Conservation (phyloP, 2,888 invertebrate species). For the Hirtodrosophila cameraria region DNA sequence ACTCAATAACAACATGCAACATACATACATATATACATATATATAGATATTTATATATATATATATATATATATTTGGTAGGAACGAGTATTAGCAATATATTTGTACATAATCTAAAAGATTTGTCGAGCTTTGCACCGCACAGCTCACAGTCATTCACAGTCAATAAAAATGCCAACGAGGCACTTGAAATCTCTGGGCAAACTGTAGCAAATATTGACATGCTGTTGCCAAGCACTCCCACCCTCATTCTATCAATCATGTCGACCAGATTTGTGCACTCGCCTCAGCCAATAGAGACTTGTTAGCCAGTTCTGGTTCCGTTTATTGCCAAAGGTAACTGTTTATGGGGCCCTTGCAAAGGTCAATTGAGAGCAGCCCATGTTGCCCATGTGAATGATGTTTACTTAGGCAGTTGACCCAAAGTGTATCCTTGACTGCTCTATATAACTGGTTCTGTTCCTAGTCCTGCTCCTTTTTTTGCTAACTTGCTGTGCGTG, state of each 20-base stretch:
- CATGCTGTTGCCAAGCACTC: neutral
- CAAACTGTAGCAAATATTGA: conserved; percentile 29
- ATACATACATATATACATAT: no score
- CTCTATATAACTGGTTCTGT: conserved; percentile 25
- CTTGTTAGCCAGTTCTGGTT: conserved; percentile 20
- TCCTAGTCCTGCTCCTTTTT: no score
- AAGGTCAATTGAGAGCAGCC: conserved; percentile 66
- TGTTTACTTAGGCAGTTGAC: conserved; percentile 64
- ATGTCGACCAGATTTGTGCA: conserved; percentile 39
- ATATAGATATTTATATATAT: no score
- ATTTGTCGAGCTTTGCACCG: conserved; percentile 19
- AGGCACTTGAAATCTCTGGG: conserved; percentile 33
- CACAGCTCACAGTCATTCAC: conserved; percentile 43
- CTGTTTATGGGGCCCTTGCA: conserved; percentile 53
- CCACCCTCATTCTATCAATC: conserved; percentile 40
- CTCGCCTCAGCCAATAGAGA: conserved; percentile 2
- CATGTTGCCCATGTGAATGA: conserved; percentile 34
- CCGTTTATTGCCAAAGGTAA: conserved; percentile 52
- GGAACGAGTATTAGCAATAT: conserved; percentile 15
- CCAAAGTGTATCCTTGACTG: conserved; percentile 25
- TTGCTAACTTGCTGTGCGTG: conserved; percentile 64
- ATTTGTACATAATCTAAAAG: conserved; percentile 13
- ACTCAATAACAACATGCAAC: no score
- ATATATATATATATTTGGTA: no score
- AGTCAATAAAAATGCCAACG: conserved; percentile 46